Evolutionary conservation across 2,888 invertebrate species (phyloP).

Genomic region (Andrena praecox): DNA sequence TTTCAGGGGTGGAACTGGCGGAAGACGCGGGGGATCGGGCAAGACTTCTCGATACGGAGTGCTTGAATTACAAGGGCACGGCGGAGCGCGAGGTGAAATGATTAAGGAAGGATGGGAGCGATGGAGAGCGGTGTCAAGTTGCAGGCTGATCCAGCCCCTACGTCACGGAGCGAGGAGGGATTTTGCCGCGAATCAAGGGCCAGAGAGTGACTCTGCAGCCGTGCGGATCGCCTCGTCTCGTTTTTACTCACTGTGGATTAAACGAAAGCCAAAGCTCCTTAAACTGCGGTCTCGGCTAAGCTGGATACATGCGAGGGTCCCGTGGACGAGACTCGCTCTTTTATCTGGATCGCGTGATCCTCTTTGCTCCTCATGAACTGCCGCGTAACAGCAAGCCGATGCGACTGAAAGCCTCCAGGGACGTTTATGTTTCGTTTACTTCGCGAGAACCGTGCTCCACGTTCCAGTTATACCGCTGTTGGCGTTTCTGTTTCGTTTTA

Average conservation of each 20-base stretch:
- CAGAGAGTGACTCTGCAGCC: constrained; percentile 64
- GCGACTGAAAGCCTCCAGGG: constrained; percentile 55
- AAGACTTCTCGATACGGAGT: neutral
- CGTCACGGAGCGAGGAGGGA: constrained; percentile 63
- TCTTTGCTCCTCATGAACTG: constrained; percentile 76
- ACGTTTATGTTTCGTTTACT: constrained; percentile 60
- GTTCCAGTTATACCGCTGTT: neutral
- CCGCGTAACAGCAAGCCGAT: constrained; percentile 64
- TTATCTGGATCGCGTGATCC: constrained; percentile 83
- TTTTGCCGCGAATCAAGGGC: constrained; percentile 70
- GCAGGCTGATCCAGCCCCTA: constrained; percentile 44
- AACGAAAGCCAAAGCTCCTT: constrained; percentile 84
- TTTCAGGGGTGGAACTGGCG: too few relatives aligned
- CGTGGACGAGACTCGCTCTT: constrained; percentile 75
- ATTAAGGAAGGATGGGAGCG: constrained; percentile 29
- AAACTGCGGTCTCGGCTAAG: constrained; percentile 84
- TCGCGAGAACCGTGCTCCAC: constrained; percentile 39
- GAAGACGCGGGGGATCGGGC: neutral
- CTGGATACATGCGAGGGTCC: constrained; percentile 84
- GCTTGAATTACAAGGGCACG: neutral
- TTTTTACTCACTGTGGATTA: constrained; percentile 83
- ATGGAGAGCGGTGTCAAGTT: constrained; percentile 51
- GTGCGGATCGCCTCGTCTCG: constrained; percentile 71
- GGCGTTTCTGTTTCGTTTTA: constrained; percentile 14
- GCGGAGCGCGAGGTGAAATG: constrained; percentile 22